These are phyloP conservation scores for Lepus oiostolus DNA, from an alignment of 2,797 vertebrate genomes.

Conservation along the genomic window DNA sequence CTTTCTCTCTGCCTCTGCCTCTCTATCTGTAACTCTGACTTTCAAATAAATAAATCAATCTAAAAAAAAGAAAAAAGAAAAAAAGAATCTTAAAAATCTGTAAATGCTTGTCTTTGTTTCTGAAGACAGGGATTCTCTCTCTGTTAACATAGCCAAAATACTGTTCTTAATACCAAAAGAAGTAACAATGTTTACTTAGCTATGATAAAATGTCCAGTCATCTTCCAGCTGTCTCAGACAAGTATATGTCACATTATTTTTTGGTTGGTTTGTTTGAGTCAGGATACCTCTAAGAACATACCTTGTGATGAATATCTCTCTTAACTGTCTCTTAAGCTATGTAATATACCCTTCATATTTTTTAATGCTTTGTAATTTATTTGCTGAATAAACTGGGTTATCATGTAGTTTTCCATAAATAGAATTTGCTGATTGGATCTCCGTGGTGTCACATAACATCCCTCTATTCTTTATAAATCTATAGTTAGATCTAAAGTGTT, in stretches of 20 bases:
- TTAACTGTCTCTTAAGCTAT: neutral
- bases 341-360: neutral
- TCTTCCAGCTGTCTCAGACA: neutral
- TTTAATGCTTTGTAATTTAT: neutral
- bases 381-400: neutral
- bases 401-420: neutral
- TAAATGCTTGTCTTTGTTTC: neutral
- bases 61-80: neutral
- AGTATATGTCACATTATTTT: neutral
- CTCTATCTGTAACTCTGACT: neutral
- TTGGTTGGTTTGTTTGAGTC: neutral
- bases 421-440: slow-evolving; percentile 20
- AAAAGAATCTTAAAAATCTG: neutral
- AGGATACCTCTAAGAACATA: neutral
- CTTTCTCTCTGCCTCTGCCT: neutral
- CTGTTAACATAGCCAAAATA: neutral
- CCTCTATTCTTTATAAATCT: neutral
- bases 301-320: neutral
- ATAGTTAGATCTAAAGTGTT: neutral
- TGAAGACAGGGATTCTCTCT: neutral
- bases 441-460: neutral
- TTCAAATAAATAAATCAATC: too few relatives aligned
- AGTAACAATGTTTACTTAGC: neutral
- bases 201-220: neutral
- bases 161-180: neutral